A percentile compares a stretch with the other conserved stretches of the same genome.
phyloP scores from a whole-genome alignment of 2,888 invertebrate species.

The Bombylius major region DNA sequence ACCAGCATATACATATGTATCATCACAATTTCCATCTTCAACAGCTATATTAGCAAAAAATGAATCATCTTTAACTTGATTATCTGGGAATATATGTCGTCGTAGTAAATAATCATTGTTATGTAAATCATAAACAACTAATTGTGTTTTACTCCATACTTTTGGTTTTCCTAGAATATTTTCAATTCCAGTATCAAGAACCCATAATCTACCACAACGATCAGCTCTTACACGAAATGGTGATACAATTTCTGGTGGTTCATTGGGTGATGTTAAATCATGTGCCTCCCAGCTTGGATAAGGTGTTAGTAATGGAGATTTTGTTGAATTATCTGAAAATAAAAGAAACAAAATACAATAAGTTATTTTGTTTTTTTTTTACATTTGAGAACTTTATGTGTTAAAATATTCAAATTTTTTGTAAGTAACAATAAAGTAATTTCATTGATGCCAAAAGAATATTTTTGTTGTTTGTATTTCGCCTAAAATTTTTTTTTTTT shows the following conservation, averaged over 20 bases:
- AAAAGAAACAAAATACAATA: slow-evolving; percentile 5
- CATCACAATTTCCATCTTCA: slow-evolving; percentile 59
- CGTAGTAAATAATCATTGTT: slow-evolving; percentile 60
- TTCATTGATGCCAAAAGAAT: no score
- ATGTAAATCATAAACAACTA: slow-evolving; percentile 59
- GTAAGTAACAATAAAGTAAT: no score
- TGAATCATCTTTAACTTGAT: slow-evolving; percentile 53
- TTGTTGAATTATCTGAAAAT: slow-evolving; percentile 47
- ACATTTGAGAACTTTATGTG: no score
- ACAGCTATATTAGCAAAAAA: slow-evolving; percentile 65
- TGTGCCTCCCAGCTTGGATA: slow-evolving; percentile 73
- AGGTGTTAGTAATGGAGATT: slow-evolving; percentile 58
- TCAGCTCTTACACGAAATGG: slow-evolving; percentile 63
- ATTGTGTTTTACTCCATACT: slow-evolving; percentile 43
- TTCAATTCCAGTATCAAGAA: slow-evolving; percentile 58
- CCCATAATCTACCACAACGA: slow-evolving; percentile 65
- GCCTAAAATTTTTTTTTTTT: no score
- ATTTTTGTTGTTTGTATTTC: no score
- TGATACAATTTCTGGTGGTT: slow-evolving; percentile 54
- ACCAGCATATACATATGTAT: slow-evolving; percentile 58
- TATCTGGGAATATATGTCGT: slow-evolving; percentile 49
- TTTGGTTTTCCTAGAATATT: slow-evolving; percentile 42
- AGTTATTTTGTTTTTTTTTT: neutral
- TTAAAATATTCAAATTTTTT: neutral
- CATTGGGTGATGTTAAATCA: slow-evolving; percentile 40